Percentiles rank a stretch among this genome's conserved stretches.
phyloP scores from a whole-genome alignment of 2,888 invertebrate species.

The Phyllotreta striolata region DNA sequence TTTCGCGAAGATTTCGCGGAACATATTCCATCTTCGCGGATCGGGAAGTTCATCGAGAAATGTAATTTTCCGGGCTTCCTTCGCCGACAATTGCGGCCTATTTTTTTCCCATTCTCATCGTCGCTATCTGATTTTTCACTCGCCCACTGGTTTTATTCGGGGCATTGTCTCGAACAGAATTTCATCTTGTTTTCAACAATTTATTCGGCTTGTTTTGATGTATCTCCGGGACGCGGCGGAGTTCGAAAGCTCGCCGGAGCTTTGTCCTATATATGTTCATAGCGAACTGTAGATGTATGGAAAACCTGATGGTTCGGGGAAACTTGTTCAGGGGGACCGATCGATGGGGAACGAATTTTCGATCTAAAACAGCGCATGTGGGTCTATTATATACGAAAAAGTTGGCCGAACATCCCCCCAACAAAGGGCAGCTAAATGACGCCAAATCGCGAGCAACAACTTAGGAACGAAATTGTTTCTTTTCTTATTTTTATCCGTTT shows the following conservation, averaged over 20 bases:
- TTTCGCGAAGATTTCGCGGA: not conserved
- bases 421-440: too few relatives aligned
- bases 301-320: too few relatives aligned
- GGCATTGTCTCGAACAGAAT: constrained; percentile 15
- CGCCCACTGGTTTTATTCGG: constrained; percentile 18
- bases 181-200: constrained; percentile 17
- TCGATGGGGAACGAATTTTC: too few relatives aligned
- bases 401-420: too few relatives aligned
- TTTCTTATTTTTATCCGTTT: constrained; percentile 17
- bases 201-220: not conserved
- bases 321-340: too few relatives aligned
- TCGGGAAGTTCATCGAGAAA: constrained; percentile 18
- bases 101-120: constrained; percentile 10
- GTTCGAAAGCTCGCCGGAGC: too few relatives aligned
- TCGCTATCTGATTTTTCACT: constrained; percentile 18
- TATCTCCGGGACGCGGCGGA: too few relatives aligned
- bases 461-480: constrained; percentile 9
- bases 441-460: not conserved
- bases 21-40: constrained; percentile 8
- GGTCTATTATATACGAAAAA: too few relatives aligned
- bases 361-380: too few relatives aligned
- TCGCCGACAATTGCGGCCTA: constrained; percentile 4
- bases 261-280: too few relatives aligned
- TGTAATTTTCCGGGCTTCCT: constrained; percentile 11
- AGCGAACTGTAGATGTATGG: too few relatives aligned